These are phyloP conservation scores for Agonum fuliginosum DNA, from an alignment of 2,888 invertebrate genomes.

Conservation along the genomic window DNA sequence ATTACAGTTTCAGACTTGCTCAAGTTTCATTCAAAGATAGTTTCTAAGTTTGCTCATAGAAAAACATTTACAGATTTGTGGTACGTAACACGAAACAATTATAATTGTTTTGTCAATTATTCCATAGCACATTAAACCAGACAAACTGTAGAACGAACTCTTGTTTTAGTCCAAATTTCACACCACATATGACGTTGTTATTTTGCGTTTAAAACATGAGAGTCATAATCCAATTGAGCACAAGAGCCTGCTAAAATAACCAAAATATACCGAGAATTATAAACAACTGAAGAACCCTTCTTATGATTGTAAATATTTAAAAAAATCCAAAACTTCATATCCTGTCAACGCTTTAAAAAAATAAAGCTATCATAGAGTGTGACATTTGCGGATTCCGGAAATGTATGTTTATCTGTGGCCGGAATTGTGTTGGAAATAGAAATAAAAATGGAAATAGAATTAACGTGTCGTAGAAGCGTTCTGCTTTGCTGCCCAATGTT, in stretches of 20 bases:
- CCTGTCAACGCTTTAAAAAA: not conserved
- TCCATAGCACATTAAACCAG: not conserved
- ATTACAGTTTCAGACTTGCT: conserved; percentile 5
- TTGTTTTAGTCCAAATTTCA: not conserved
- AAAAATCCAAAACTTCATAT: not conserved
- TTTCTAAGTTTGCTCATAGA: not conserved
- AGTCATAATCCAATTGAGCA: not conserved
- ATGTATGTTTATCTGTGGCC: conserved; percentile 21
- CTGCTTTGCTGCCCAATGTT: not conserved
- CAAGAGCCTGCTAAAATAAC: not conserved
- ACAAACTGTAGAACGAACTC: not conserved
- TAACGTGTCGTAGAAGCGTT: conserved; percentile 1
- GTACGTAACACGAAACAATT: too few relatives aligned
- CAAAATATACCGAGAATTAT: not conserved
- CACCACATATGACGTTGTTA: not conserved
- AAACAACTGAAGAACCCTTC: not conserved
- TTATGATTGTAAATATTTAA: too few relatives aligned
- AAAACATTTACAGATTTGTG: not conserved
- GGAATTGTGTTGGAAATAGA: conserved; percentile 15
- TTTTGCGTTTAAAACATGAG: not conserved
- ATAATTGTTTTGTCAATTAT: not conserved
- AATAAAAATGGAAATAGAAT: conserved; percentile 34
- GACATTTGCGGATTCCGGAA: not conserved
- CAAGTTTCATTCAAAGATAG: not conserved
- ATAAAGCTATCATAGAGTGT: conserved; percentile 1